Evolutionary conservation across 2,113 vertebrate species (phyloP).

Genomic region (Jacana jacana): DNA sequence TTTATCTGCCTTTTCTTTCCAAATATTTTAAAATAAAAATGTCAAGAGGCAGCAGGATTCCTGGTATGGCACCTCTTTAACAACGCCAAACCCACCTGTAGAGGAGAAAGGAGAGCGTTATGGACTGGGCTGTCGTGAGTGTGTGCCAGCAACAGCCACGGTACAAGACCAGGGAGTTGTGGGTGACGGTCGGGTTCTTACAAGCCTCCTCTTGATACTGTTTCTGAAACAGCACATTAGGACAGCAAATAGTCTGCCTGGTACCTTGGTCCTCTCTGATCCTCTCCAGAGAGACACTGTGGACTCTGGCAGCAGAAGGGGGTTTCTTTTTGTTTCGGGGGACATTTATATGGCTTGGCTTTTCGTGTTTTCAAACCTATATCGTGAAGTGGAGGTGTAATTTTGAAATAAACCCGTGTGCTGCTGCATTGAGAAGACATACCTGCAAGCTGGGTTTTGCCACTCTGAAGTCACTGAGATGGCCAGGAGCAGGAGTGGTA

Average conservation of each 20-base stretch:
- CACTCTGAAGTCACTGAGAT: background rate
- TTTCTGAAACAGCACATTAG: background rate
- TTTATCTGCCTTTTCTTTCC: background rate
- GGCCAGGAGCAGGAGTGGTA: background rate
- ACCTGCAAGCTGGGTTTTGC: background rate
- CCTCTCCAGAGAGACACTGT: background rate
- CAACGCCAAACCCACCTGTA: background rate
- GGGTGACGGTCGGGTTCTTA: background rate
- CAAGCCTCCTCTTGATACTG: background rate
- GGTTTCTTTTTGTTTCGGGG: background rate
- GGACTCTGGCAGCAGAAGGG: background rate
- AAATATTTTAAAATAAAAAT: background rate
- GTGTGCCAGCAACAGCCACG: background rate
- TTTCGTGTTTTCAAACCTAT: background rate
- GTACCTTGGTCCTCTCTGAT: background rate
- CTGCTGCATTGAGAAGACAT: background rate
- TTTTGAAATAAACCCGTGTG: background rate
- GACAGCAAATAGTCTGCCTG: background rate
- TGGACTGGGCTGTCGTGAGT: rapidly evolving
- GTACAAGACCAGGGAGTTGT: background rate
- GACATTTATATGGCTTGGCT: background rate
- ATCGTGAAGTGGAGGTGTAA: background rate
- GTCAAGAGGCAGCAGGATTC: background rate
- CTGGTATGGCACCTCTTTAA: background rate
- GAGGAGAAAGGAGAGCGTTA: background rate